Conservation (phyloP, 2,797 vertebrate species). For the Arrhamphus sclerolepis region DNA sequence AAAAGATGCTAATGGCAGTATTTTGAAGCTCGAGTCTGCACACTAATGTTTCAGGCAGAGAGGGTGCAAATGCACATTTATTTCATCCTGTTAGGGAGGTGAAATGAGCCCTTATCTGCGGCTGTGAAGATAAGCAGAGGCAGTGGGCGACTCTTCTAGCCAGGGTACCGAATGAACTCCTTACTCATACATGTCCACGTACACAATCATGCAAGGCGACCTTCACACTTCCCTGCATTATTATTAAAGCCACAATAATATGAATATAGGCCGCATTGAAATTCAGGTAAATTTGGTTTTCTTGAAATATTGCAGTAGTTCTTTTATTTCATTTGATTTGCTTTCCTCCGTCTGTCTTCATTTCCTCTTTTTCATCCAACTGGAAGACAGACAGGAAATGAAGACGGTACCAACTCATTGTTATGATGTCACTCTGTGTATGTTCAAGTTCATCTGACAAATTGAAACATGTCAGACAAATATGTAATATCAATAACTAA, state of each 20-base stretch:
- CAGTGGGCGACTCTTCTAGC: conserved; percentile 47
- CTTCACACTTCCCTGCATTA: conserved; percentile 26
- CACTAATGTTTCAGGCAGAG: conserved; percentile 36
- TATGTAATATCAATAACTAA: not conserved
- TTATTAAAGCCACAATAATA: conserved; percentile 30
- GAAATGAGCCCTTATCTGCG: conserved; percentile 74
- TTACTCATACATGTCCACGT: conserved; percentile 9
- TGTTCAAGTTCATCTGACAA: conserved; percentile 6
- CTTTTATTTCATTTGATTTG: conserved; percentile 24
- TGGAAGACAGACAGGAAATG: conserved; percentile 12
- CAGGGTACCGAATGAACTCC: conserved; percentile 53
- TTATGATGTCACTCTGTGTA: not conserved
- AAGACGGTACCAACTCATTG: not conserved
- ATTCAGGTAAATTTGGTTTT: conserved; percentile 42
- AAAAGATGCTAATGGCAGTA: conserved; percentile 39
- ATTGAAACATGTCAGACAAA: conserved; percentile 7
- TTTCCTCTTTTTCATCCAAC: conserved; percentile 10
- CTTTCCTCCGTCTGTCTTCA: not conserved
- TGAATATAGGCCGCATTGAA: conserved; percentile 30
- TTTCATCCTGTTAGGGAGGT: conserved; percentile 56
- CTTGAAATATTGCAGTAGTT: conserved; percentile 20
- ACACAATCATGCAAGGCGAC: conserved; percentile 8
- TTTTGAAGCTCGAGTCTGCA: conserved; percentile 45
- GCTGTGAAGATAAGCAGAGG: conserved; percentile 75
- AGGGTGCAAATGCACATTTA: conserved; percentile 54